Conservation (phyloP, 2,113 vertebrate genomes). For the Platysteira castanea region DNA sequence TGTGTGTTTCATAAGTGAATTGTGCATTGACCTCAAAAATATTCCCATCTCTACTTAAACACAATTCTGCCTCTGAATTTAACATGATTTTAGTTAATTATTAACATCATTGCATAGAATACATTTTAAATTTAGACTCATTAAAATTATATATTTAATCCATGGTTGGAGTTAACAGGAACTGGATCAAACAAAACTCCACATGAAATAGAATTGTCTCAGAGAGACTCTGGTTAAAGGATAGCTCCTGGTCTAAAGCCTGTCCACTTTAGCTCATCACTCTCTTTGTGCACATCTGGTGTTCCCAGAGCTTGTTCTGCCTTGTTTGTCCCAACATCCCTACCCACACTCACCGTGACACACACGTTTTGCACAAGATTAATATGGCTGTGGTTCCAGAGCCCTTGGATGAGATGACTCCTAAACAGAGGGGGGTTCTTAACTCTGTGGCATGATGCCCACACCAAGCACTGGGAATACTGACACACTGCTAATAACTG, state of each 20-base stretch:
- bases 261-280: background rate
- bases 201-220: background rate
- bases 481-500: background rate
- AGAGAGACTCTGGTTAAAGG: background rate
- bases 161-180: background rate
- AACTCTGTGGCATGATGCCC: background rate
- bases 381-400: background rate
- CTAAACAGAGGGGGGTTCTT: background rate
- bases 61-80: background rate
- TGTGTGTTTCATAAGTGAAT: background rate
- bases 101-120: background rate
- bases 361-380: background rate
- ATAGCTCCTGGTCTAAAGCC: background rate
- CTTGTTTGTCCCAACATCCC: background rate
- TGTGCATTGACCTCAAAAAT: background rate
- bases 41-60: background rate
- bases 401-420: background rate
- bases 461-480: background rate
- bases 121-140: background rate
- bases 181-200: background rate
- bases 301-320: background rate
- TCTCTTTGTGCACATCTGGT: background rate
- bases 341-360: background rate
- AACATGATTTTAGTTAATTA: background rate
- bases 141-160: background rate